Base-by-base conservation (phyloP, 1,140 invertebrate species). In the Nomia melanderi region DNA sequence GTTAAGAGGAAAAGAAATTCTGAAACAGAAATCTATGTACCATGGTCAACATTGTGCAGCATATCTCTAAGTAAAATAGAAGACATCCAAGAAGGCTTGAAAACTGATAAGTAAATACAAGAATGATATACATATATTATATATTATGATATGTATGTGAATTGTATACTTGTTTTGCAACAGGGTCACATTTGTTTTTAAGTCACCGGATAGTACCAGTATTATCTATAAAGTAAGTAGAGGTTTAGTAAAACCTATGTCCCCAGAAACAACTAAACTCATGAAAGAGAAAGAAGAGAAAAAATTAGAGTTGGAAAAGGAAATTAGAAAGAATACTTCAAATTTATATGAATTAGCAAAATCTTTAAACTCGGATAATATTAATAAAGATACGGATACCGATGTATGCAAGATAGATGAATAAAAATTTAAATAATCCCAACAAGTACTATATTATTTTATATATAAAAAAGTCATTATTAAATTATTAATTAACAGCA, bases 151-250 rank as follows among this genome's bases (percentile, higher is more conserved):
- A 50, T 50, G n/a, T 39, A 20, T 17, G n/a, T 47, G 59, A 54
- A 31, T 44, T 44, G 20, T 50, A 25, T 47, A 31, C 23, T 23
- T 31, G 54, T 73, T 41, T 63, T 67, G 36, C 86, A 86, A 65
- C 79, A 93, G 92, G 66, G 78, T 93, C 29, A 91, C 87, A 62
- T 84, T 93, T 33, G 90, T 91, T 63, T 88, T 93, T 31, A 91
- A 91, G 82, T 88, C 88, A 33, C 87, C 86, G 4, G 91, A 93
- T 31, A 89, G 89, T 31, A 89, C 85, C 59, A 89, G 88, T 17
- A 86, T 92, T 29, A 88, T 88, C 57, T 92, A 93, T 44, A 91
- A 86, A 78, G 78, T 90, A 31, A 90, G 66, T 25, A 71, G 81
- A 23, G 90, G 88, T 23, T 83, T 93, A 25, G 64, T 87, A 7